These are phyloP conservation scores for Tenthredo notha DNA, from an alignment of 2,888 invertebrate genomes.

Conservation along the genomic window DNA sequence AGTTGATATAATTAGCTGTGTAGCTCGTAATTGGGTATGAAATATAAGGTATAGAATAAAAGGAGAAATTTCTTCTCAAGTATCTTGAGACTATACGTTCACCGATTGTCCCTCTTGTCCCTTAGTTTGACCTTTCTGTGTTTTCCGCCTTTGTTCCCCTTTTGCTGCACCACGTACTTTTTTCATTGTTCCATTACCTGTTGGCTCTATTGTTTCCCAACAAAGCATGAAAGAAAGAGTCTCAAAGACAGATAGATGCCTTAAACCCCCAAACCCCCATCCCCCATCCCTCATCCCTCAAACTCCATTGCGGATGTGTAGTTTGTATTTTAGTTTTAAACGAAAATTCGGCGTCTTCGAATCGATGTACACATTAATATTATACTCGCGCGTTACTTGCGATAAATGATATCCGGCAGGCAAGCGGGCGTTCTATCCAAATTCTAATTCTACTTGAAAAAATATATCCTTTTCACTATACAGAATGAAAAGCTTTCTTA, in stretches of 20 bases:
- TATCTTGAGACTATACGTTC: neutral
- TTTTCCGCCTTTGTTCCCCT: neutral
- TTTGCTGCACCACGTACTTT: neutral
- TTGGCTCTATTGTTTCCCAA: neutral
- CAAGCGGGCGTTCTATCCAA: neutral
- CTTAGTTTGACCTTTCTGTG: conserved; percentile 34
- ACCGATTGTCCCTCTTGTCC: conserved; percentile 24
- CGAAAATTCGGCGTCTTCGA: neutral
- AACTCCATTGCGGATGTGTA: neutral
- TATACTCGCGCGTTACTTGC: neutral
- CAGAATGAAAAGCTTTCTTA: conserved; percentile 19
- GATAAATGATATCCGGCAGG: neutral
- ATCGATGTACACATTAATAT: neutral
- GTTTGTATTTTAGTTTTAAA: neutral
- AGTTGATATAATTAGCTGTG: neutral
- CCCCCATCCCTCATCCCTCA: neutral
- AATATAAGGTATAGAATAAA: neutral
- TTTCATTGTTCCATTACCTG: conserved; percentile 23
- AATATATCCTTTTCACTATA: neutral
- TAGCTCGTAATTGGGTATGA: neutral
- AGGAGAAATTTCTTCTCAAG: neutral
- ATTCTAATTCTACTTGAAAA: neutral
- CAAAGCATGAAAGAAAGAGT: neutral
- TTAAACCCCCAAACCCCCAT: neutral
- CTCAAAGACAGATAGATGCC: neutral